These are phyloP conservation scores for Pelmatolapia mariae DNA, from an alignment of 2,113 vertebrate genomes.

Conservation along the genomic window DNA sequence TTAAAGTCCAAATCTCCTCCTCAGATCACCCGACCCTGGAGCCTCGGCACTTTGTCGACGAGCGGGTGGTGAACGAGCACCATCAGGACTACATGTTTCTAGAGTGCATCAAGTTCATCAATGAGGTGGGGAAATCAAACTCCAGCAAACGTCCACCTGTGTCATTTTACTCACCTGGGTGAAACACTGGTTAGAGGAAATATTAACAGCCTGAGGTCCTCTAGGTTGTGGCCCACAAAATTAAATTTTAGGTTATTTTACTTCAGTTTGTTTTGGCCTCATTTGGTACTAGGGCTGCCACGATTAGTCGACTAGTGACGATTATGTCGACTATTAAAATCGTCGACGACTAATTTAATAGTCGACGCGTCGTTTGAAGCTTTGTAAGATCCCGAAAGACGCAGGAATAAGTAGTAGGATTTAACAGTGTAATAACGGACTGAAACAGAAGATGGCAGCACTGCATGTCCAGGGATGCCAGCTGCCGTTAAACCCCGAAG, in stretches of 20 bases:
- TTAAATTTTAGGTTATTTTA: neutral
- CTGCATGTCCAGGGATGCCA: neutral
- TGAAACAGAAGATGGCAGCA: neutral
- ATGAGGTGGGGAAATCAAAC: constrained; percentile 61
- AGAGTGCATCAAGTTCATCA: constrained; percentile 94
- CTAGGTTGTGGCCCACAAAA: neutral
- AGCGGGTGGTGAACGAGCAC: constrained; percentile 87
- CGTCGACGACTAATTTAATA: neutral
- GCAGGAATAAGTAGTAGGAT: neutral
- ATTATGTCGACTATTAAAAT: neutral
- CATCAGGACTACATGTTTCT: constrained; percentile 95
- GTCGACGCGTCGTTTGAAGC: rapidly evolving
- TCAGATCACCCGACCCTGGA: constrained; percentile 87
- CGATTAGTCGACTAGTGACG: neutral
- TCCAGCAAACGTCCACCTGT: neutral
- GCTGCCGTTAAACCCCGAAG: neutral
- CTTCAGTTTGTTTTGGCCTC: neutral
- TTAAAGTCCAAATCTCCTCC: neutral
- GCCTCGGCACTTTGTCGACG: constrained; percentile 89
- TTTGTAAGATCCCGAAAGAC: neutral
- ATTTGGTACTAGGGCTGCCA: neutral
- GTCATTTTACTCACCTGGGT: neutral
- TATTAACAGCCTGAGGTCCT: neutral
- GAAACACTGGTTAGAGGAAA: neutral
- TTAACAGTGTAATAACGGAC: neutral